Evolutionary conservation across 2,113 vertebrate species (phyloP).

Genomic region (Lagenorhynchus albirostris): DNA sequence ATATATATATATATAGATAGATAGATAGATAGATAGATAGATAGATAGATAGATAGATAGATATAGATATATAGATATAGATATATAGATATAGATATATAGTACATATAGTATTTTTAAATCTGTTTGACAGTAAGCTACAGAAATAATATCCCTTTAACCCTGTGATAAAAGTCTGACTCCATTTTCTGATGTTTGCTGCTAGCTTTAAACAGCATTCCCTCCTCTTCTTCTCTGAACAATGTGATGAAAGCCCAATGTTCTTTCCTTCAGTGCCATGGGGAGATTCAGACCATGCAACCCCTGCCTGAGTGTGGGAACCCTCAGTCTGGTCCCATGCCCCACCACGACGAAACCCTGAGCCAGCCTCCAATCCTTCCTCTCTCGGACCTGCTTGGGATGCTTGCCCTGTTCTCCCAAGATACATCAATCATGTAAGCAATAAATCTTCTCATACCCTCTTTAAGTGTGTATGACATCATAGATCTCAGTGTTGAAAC

Average conservation of each 20-base stretch:
- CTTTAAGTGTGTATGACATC: not conserved
- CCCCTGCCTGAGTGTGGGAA: not conserved
- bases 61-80: too few relatives aligned
- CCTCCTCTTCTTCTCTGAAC: not conserved
- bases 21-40: too few relatives aligned
- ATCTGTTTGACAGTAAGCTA: not conserved
- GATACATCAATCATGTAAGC: not conserved
- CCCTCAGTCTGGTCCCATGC: accelerated
- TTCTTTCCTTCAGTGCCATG: not conserved
- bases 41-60: too few relatives aligned
- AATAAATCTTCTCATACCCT: not conserved
- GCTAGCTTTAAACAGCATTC: not conserved
- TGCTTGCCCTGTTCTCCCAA: not conserved
- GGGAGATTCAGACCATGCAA: not conserved
- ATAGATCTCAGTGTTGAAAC: not conserved
- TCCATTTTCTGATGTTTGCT: constrained; percentile 1
- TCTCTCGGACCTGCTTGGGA: not conserved
- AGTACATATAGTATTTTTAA: not conserved
- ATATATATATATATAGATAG: accelerated
- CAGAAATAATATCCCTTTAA: not conserved
- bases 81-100: too few relatives aligned
- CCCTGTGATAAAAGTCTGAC: not conserved
- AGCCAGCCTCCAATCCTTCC: not conserved
- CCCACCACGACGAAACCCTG: not conserved
- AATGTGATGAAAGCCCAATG: not conserved